phyloP scores from a whole-genome alignment of 2,888 invertebrate genomes.

The Linnaemya tessellans region DNA sequence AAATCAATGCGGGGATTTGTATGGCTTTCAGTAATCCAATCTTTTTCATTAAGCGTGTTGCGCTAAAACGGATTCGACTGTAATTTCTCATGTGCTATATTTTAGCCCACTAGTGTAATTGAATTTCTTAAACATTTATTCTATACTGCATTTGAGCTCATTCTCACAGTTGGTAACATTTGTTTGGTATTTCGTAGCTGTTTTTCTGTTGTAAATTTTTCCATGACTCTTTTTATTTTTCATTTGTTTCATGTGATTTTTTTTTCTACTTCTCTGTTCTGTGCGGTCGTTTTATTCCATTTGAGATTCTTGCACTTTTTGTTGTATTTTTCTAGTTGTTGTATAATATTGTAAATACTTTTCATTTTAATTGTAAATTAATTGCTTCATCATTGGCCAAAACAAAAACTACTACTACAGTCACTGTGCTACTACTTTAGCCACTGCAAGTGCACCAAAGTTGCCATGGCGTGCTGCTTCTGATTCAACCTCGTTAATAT shows the following conservation, averaged over 20 bases:
- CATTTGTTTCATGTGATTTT: constrained; percentile 58
- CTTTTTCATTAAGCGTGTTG: too few relatives aligned
- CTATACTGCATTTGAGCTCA: constrained; percentile 40
- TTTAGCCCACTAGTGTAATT: not conserved
- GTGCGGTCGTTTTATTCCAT: constrained; percentile 63
- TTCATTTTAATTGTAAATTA: constrained; percentile 81
- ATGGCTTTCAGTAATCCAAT: too few relatives aligned
- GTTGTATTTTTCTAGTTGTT: constrained; percentile 70
- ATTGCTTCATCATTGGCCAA: constrained; percentile 80
- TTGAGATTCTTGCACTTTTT: constrained; percentile 44
- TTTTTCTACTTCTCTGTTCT: constrained; percentile 62
- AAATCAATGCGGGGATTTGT: too few relatives aligned
- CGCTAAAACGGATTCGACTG: too few relatives aligned
- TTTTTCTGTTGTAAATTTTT: constrained; percentile 72
- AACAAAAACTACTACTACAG: constrained; percentile 61
- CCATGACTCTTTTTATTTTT: not conserved
- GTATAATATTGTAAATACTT: constrained; percentile 78
- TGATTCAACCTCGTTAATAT: constrained; percentile 61
- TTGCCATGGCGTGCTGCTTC: constrained; percentile 51
- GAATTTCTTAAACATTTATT: not conserved
- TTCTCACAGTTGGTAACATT: constrained; percentile 73
- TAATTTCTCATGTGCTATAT: too few relatives aligned
- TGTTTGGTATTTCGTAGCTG: constrained; percentile 73
- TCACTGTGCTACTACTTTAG: constrained; percentile 28
- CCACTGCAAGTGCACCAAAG: constrained; percentile 10